These are phyloP conservation scores for Ophion ellenae DNA, from an alignment of 2,888 invertebrate species.

Conservation along the genomic window DNA sequence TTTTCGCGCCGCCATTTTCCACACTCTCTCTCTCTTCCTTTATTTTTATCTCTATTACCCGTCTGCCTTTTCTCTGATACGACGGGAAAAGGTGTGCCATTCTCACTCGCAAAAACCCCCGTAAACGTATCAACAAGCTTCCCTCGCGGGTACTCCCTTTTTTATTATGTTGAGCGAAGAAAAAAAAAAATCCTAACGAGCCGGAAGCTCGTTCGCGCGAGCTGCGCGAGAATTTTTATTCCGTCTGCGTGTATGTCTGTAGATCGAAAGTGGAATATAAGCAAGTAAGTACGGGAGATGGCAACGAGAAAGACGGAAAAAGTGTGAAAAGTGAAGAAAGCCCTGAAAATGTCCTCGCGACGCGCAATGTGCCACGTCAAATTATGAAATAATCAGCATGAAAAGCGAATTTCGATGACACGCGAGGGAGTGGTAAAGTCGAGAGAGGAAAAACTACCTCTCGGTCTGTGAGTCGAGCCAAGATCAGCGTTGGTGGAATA, in stretches of 20 bases:
- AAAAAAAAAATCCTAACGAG: conserved; percentile 52
- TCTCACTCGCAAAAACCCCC: conserved; percentile 46
- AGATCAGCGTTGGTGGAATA: conserved; percentile 1
- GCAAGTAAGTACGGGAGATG: conserved; percentile 3
- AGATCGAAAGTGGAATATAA: conserved; percentile 5
- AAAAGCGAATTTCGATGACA: conserved; percentile 40
- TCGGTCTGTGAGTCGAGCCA: background rate
- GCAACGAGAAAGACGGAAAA: background rate
- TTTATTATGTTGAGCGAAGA: conserved; percentile 38
- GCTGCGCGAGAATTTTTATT: conserved; percentile 42
- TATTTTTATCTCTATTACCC: conserved; percentile 35
- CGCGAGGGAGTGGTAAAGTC: conserved; percentile 11
- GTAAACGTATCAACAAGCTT: conserved; percentile 62
- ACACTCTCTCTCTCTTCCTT: conserved; percentile 39
- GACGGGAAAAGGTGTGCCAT: conserved; percentile 35
- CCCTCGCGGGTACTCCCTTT: conserved; percentile 35
- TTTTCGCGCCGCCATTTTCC: conserved; percentile 15
- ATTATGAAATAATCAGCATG: conserved; percentile 59
- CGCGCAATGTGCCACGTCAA: conserved; percentile 48
- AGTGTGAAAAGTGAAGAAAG: conserved; percentile 7
- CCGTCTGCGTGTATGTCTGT: background rate
- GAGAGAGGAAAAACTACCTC: background rate
- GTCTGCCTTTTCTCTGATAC: conserved; percentile 42
- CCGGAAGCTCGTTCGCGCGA: conserved; percentile 58
- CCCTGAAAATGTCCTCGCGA: conserved; percentile 22